A percentile compares a stretch with the other conserved stretches of the same genome.
These are phyloP conservation scores for Agrypnia vestita DNA, from an alignment of 1,140 invertebrate genomes.

Conservation along the genomic window DNA sequence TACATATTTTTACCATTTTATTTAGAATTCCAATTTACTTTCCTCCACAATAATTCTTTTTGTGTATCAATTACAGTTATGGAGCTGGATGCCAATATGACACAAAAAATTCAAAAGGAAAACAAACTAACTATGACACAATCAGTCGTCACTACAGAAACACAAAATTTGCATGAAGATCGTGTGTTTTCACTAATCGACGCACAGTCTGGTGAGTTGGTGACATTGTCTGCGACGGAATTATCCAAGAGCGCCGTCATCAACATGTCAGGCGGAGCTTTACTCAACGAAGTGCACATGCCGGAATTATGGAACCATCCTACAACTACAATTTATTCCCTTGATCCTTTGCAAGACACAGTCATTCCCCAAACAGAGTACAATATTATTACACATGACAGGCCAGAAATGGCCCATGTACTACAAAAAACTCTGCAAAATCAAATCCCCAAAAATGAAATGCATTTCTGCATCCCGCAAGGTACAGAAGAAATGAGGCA, in stretches of 20 bases:
- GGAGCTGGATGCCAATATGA: conserved; percentile 9
- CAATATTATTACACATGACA: conserved; percentile 39
- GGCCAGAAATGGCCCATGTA: conserved; percentile 37
- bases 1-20: too few relatives aligned
- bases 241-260: conserved; percentile 56
- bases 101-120: conserved; percentile 44
- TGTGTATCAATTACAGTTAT: conserved; percentile 44
- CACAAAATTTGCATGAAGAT: conserved; percentile 34
- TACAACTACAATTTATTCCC: conserved; percentile 28
- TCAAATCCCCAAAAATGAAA: conserved; percentile 39
- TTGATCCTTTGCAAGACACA: conserved; percentile 46
- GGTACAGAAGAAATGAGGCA: background rate
- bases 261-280: conserved; percentile 51
- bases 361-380: conserved; percentile 31
- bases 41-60: too few relatives aligned
- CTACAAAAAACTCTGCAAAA: conserved; percentile 13
- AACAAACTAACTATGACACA: conserved; percentile 24
- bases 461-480: conserved; percentile 41
- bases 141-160: conserved; percentile 1
- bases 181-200: conserved; percentile 57
- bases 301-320: conserved; percentile 51
- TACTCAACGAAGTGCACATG: conserved; percentile 53
- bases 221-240: conserved; percentile 53
- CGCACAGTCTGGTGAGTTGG: conserved; percentile 59
- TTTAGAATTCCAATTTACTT: too few relatives aligned